phyloP scores from a whole-genome alignment of 2,888 invertebrate species.

The Syrista parreyssii region DNA sequence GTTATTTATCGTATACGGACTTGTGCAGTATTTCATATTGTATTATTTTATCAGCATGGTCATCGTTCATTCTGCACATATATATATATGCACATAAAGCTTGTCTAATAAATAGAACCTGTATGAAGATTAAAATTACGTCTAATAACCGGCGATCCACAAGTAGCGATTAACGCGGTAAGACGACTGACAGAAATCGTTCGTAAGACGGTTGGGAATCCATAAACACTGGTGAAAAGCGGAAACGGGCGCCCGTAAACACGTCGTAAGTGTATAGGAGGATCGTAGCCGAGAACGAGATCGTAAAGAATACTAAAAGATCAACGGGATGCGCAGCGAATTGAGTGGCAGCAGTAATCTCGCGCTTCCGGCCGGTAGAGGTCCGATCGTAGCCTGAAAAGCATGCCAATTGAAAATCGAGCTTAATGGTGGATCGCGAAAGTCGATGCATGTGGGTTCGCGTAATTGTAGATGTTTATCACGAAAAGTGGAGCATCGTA shows the following conservation, averaged over 20 bases:
- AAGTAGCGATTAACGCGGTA: neutral
- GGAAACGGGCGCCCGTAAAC: neutral
- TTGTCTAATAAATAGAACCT: neutral
- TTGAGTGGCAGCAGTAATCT: neutral
- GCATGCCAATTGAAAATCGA: neutral
- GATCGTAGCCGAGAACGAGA: neutral
- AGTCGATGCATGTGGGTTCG: neutral
- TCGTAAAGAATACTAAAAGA: neutral
- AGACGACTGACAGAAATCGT: neutral
- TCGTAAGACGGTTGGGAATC: neutral
- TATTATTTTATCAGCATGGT: neutral
- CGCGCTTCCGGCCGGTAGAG: neutral
- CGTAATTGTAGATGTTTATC: neutral
- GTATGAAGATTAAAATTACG: neutral
- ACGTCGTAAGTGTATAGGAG: neutral
- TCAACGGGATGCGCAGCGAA: neutral
- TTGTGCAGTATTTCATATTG: too few species aligned
- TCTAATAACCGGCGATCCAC: neutral
- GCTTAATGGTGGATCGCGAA: neutral
- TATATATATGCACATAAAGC: neutral
- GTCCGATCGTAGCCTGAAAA: neutral
- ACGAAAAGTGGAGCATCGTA: neutral
- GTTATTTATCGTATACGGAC: slow-evolving; percentile 43
- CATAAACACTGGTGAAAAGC: neutral
- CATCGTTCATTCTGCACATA: neutral